These are phyloP conservation scores for Trematomus bernacchii DNA, from an alignment of 2,797 vertebrate genomes.

Conservation along the genomic window DNA sequence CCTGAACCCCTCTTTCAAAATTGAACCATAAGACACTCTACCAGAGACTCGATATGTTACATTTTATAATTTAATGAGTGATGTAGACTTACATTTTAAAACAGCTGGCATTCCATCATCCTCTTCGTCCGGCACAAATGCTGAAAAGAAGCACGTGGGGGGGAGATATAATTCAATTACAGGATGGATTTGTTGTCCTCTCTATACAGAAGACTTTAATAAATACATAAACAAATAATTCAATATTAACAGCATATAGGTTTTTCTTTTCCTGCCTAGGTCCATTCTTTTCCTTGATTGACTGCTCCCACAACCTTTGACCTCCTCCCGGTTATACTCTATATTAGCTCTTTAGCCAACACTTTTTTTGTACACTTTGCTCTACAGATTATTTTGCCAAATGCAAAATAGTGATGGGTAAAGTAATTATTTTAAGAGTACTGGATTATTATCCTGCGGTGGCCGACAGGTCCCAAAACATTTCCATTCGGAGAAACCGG, in stretches of 20 bases:
- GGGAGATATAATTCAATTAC: neutral
- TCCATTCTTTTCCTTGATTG: neutral
- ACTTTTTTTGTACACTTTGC: neutral
- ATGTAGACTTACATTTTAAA: constrained; percentile 63
- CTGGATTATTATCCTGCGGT: too few relatives aligned
- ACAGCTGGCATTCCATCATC: constrained; percentile 20
- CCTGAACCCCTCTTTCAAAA: too few relatives aligned
- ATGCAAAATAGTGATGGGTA: neutral
- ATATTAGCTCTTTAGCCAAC: neutral
- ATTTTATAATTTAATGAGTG: neutral
- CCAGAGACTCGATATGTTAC: neutral
- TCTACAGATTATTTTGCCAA: neutral
- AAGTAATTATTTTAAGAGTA: too few relatives aligned
- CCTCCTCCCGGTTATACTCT: neutral
- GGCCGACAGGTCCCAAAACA: too few relatives aligned
- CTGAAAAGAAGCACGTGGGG: constrained; percentile 67
- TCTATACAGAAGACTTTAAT: neutral
- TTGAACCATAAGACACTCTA: too few relatives aligned
- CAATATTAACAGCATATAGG: neutral
- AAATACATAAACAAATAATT: neutral
- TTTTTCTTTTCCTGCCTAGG: neutral
- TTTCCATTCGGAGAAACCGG: too few relatives aligned
- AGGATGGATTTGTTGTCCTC: neutral
- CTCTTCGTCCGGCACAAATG: constrained; percentile 81
- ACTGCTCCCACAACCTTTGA: neutral